phyloP scores from a whole-genome alignment of 1,140 invertebrate genomes.

The Oedothorax gibbosus region DNA sequence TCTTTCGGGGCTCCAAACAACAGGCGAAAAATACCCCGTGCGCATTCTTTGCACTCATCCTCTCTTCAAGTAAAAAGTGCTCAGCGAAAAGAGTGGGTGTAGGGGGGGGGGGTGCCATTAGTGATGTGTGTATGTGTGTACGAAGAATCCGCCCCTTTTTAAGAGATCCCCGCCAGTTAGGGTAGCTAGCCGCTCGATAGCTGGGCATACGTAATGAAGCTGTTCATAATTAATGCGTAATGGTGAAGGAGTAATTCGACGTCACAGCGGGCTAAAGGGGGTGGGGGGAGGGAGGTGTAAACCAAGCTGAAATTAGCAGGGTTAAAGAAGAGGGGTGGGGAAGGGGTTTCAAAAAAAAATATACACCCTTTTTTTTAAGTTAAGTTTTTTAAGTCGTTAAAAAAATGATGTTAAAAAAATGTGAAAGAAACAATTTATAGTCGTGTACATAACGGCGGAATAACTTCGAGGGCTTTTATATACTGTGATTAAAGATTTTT shows the following conservation, averaged over 20 bases:
- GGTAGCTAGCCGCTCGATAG: slow-evolving; percentile 52
- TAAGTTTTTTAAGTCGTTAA: slow-evolving; percentile 59
- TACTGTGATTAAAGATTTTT: slow-evolving; percentile 39
- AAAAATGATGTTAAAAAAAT: slow-evolving; percentile 23
- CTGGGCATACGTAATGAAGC: slow-evolving; percentile 61
- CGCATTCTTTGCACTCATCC: too few relatives aligned
- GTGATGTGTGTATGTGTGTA: slow-evolving; percentile 53
- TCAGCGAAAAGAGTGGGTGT: slow-evolving; percentile 36
- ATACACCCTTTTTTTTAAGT: background rate
- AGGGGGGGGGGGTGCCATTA: slow-evolving; percentile 54
- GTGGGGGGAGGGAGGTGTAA: slow-evolving; percentile 51
- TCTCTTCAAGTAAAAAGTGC: too few relatives aligned
- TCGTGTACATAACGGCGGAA: slow-evolving; percentile 60
- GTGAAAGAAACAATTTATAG: slow-evolving; percentile 56
- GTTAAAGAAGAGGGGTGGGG: slow-evolving; percentile 43
- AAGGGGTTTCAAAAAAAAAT: background rate
- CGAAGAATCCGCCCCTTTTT: slow-evolving; percentile 61
- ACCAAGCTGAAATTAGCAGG: slow-evolving; percentile 61
- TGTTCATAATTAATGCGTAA: slow-evolving; percentile 62
- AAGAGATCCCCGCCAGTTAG: slow-evolving; percentile 60
- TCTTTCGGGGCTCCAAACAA: too few relatives aligned
- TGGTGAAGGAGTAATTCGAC: slow-evolving; percentile 61
- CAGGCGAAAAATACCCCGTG: too few relatives aligned
- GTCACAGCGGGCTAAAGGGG: slow-evolving; percentile 48
- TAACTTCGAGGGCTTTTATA: slow-evolving; percentile 59